Conservation (phyloP, 1,140 invertebrate species). For the Diachasma alloeum region DNA sequence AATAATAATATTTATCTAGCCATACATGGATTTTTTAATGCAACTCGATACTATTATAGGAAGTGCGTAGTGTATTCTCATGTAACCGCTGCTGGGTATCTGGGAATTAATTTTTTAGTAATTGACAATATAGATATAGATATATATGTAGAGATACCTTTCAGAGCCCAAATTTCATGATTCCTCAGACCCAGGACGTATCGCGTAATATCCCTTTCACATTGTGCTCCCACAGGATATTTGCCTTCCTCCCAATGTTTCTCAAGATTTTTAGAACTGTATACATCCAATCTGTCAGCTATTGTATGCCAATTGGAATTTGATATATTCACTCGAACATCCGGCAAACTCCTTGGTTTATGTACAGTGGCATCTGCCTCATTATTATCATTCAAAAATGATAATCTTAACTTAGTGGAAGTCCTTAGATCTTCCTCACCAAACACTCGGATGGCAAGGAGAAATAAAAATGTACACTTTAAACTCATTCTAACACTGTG, state of each 20-base stretch:
- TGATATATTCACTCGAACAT: slow-evolving; percentile 17
- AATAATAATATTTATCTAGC: no score
- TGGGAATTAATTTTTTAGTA: background rate
- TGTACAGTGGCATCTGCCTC: slow-evolving; percentile 33
- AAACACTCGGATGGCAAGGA: slow-evolving; percentile 3
- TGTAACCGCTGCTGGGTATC: no score
- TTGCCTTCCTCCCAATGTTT: slow-evolving; percentile 56
- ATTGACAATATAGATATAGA: background rate
- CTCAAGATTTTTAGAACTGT: slow-evolving; percentile 58
- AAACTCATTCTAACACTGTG: slow-evolving; percentile 1
- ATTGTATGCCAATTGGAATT: slow-evolving; percentile 53
- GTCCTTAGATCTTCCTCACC: slow-evolving; percentile 14
- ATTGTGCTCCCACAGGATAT: slow-evolving; percentile 54
- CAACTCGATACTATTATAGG: no score
- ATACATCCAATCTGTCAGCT: slow-evolving; percentile 61
- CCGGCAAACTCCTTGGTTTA: slow-evolving; percentile 41
- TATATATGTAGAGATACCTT: slow-evolving; percentile 69
- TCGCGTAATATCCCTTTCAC: slow-evolving; percentile 69
- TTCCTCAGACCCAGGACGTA: slow-evolving; percentile 71
- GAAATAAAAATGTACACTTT: background rate
- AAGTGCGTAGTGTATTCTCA: no score
- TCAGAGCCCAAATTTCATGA: slow-evolving; percentile 76
- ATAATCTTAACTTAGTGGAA: slow-evolving; percentile 1
- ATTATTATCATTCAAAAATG: background rate
- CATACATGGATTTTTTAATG: no score